Base-by-base conservation (phyloP, 2,797 vertebrate genomes). In the Fistularia tabacaria region DNA sequence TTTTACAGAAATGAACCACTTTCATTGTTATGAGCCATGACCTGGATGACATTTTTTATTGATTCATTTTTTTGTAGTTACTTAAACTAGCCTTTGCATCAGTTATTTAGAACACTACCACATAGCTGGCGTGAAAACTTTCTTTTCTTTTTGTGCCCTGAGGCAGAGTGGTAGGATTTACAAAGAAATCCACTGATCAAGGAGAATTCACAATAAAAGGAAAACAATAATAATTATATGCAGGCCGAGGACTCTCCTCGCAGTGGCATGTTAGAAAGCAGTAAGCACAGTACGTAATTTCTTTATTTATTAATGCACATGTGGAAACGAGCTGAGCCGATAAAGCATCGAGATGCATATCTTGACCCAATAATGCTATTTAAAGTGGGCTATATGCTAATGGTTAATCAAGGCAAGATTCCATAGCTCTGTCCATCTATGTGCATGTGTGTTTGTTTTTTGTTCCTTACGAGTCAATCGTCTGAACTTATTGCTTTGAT, bases 111-210 rank as follows among this genome's bases (percentile, higher is more conserved):
- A 71, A 64, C 76, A 59, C 57, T 49, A 70, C 73, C 60, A 37
- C 51, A 72, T 41, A 12, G 51, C 67, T 50, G 39, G 45, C 54
- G 47, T 49, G 56, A 75, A 76, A 50, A 71, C 73, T 73, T 76
- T 69, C 76, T 73, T 56, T 56, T 11, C 59, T 54, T 64, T 54
- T 71, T 59, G 14, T 41, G 51, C 69, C 49, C 39, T 69, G 74
- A 53, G 61, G 62, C 45, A 62, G 70, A 74, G 72, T 72, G 46
- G 70, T n/a, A 52, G 60, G 64, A 72, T 72, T 79, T 79, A 62
- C 51, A 59, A 14, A 66, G 41, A 68, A 62, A 65, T 58, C 59
- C 51, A 77, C 51, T 77, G 71, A 87, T 81, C 74, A 75, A 47
- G 50, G 51, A 61, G 71, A 74, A 73, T 78, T 78, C 25, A 25